A percentile compares a stretch with the other conserved stretches of the same genome.
Conservation (phyloP, 2,797 vertebrate genomes). For the Acanthiza pusilla region DNA sequence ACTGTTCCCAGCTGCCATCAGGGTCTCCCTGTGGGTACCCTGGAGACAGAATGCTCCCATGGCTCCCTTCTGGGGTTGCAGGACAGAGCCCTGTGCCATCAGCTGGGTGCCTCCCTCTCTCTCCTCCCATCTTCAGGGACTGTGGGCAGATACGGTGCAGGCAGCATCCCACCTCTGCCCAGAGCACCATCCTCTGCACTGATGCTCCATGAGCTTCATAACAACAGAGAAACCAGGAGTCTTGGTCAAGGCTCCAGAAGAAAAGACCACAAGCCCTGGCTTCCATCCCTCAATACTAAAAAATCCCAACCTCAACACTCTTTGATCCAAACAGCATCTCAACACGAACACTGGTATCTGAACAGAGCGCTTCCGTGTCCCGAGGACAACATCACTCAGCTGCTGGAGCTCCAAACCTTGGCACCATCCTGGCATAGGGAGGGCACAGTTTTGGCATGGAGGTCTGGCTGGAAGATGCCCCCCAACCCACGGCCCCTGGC, state of each 20-base stretch:
- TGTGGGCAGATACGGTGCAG: accelerated
- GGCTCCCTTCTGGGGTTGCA: accelerated
- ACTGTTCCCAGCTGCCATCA: background rate
- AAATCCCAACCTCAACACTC: background rate
- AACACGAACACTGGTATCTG: background rate
- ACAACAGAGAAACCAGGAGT: no score
- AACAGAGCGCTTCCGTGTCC: background rate
- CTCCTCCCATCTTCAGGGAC: accelerated
- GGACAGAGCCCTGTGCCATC: background rate
- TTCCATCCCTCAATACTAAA: background rate
- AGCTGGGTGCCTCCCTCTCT: background rate
- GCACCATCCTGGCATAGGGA: background rate
- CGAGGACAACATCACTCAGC: background rate
- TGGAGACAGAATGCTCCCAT: background rate
- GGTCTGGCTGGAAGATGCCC: constrained; percentile 28
- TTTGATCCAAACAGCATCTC: background rate
- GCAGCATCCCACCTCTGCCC: background rate
- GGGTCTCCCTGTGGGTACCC: background rate
- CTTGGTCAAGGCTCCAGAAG: background rate
- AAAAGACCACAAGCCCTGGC: background rate
- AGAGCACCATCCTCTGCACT: background rate
- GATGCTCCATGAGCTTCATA: accelerated
- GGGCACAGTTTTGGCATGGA: background rate
- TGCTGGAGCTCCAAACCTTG: background rate
- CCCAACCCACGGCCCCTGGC: constrained; percentile 10